phyloP scores from a whole-genome alignment of 2,888 invertebrate species.

The Liopterus haemorrhoidalis region DNA sequence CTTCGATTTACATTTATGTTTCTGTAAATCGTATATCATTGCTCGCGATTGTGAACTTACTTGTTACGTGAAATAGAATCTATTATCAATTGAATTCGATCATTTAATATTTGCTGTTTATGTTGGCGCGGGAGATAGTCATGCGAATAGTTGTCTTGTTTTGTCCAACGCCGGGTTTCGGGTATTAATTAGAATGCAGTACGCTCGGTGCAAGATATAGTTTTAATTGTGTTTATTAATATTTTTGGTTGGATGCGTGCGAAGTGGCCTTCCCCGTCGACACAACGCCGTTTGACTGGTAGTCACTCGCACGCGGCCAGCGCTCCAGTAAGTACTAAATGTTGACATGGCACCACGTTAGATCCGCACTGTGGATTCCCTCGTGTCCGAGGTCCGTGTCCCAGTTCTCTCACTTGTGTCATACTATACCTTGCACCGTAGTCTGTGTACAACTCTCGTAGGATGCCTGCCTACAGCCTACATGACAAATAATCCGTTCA shows the following conservation, averaged over 20 bases:
- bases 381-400: not conserved
- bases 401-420: slow-evolving; percentile 24
- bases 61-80: too few relatives aligned
- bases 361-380: not conserved
- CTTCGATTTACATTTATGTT: too few relatives aligned
- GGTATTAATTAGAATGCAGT: too few relatives aligned
- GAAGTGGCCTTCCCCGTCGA: slow-evolving; percentile 38
- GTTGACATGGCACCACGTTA: slow-evolving; percentile 1
- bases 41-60: too few relatives aligned
- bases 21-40: too few relatives aligned
- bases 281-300: slow-evolving; percentile 29
- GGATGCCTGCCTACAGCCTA: too few relatives aligned
- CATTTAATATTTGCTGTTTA: too few relatives aligned
- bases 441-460: slow-evolving; percentile 24
- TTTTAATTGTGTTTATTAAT: slow-evolving; percentile 18
- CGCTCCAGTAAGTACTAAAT: slow-evolving; percentile 20
- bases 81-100: too few relatives aligned
- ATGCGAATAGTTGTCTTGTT: too few relatives aligned
- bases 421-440: slow-evolving; percentile 42
- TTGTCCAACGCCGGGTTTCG: not conserved
- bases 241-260: slow-evolving; percentile 19
- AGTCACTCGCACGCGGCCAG: slow-evolving; percentile 15
- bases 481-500: too few relatives aligned
- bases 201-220: too few relatives aligned
- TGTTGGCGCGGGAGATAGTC: too few relatives aligned